Base-by-base conservation (phyloP, 2,888 invertebrate species). In the Brenthis hecate region DNA sequence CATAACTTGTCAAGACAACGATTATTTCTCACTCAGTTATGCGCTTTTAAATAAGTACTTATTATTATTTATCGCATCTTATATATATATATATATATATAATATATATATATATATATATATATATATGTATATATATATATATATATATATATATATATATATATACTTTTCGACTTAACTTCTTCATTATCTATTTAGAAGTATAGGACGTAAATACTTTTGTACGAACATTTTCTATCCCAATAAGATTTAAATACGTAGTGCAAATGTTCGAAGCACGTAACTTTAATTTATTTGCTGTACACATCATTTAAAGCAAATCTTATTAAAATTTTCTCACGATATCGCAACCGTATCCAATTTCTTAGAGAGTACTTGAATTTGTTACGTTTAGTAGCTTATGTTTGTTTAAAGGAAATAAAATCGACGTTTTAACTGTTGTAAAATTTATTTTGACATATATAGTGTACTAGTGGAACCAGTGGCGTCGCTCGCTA, bases 331-430 rank as follows among this genome's bases (percentile, higher is more conserved):
- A 56, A 56, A 62, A 62, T 62, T 55, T 56, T 47, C 56, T 56
- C 51, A 51, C 56, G 50, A 43, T 43, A 61, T 56, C 50, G 50
- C 4, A 55, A 50, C 36, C 23, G 23, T 55, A 67, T 67, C 56
- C 61, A 61, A 61, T 67, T 56, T 62, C 50, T 67, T 55, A 36
- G 43, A 58, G 60, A 28, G 56, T 36, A 61, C 62, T 62, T 19
- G 54, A 62, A 67, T 67, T 67, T 67, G 51, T 67, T 62, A 56
- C 67, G n/a, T 36, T 50, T 56, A 62, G 56, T 67, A 61, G 2
- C 11, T 11, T 43, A 28, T 28, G 28, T 66, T 66, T 48, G 61
- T 56, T 66, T 51, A 53, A 53, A 54, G 62, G 16, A 36, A 61
- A 51, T 61, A 16, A n/a, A 19, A 14, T 54, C 2, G 51, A 23